Evolutionary conservation across 2,888 invertebrate species (phyloP), one percentile per base, ranked within the genome.

Genomic region (Enoplolaimus lenunculus): DNA sequence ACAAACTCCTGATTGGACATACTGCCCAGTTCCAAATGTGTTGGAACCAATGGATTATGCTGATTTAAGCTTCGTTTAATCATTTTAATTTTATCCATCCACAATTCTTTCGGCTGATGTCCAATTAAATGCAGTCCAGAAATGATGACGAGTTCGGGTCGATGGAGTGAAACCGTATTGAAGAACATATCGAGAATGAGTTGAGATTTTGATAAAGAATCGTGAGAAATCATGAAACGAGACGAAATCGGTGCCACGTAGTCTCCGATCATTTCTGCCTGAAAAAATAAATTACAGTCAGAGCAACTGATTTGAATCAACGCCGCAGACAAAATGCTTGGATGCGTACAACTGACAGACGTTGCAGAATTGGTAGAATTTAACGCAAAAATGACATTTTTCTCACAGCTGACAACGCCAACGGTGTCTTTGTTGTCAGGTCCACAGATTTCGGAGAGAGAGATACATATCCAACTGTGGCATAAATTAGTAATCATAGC

Each of bases 21-120:
- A 74, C 81, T 81, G 60, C 83, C 83, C 64, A 84, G 74, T 72
- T 83, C 82, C 69, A 84, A 72, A 75, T 84, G 84, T 31, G 83
- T 78, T 1, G 83, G 82, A 1, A 80, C 71, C n/a, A 72, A 71
- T n/a, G 74, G 72, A 13, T 79, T 77, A 28, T 83, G 74, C 60
- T 78, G 77, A 30, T 77, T 72, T 34, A 84, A 74, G n/a, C 78
- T 77, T 21, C 77, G 71, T 64, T 77, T 77, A 31, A 83, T 75
- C 28, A 77, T 74, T 13, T 77, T 73, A 35, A 84, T 71, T 57
- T 68, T 30, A 70, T 71, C 7, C 70, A 60, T 1, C 69, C 66
- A 73, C 66, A 74, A 1, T 30, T 64, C 67, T 21, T 57, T 16
- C 33, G 70, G 74, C 75, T 82, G 81, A 60, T 78, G 78, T 69